Evolutionary conservation across 2,888 invertebrate genomes (phyloP).

Genomic region (Elegia similella): DNA sequence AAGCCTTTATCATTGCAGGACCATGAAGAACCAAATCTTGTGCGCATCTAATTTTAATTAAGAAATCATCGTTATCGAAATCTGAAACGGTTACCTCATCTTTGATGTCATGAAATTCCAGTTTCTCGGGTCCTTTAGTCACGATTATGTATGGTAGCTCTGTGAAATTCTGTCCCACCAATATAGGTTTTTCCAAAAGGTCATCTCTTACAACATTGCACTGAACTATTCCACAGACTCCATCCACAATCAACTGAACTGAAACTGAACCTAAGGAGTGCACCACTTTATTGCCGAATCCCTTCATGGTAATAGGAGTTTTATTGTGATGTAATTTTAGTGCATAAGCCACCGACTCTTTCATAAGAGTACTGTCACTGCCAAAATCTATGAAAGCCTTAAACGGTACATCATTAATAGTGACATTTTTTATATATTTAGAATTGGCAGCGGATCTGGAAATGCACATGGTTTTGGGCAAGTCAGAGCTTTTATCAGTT

Average conservation of each 20-base stretch:
- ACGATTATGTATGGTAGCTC: constrained; percentile 18
- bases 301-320: no score
- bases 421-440: no score
- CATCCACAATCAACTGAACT: background rate
- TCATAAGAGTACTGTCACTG: background rate
- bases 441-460: no score
- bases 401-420: background rate
- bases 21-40: background rate
- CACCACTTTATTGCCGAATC: no score
- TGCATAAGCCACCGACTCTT: no score
- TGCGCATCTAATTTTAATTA: background rate
- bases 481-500: no score
- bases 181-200: constrained; percentile 8
- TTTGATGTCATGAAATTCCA: constrained; percentile 3
- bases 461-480: no score
- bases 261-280: no score
- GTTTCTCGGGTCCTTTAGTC: background rate
- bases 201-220: constrained; percentile 14
- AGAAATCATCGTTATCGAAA: background rate
- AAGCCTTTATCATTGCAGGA: background rate
- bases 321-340: no score
- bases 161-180: constrained; percentile 17
- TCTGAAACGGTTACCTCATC: background rate
- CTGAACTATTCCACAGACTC: background rate
- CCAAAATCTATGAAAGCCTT: constrained; percentile 1